These are phyloP conservation scores for Ophraella communa DNA, from an alignment of 2,888 invertebrate species.

Conservation along the genomic window DNA sequence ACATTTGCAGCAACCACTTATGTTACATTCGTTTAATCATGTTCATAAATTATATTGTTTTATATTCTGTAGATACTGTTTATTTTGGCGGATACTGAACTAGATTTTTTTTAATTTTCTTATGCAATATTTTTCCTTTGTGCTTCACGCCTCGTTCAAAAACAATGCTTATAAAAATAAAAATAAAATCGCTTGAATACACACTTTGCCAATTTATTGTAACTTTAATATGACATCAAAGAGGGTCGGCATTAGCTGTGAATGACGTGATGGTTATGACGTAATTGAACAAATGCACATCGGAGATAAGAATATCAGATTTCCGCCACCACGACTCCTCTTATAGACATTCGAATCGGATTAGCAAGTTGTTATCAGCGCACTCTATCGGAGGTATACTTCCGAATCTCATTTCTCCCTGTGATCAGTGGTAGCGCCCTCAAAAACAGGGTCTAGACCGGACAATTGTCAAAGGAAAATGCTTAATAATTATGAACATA, in stretches of 20 bases:
- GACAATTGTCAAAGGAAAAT: not conserved
- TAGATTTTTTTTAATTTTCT: too few species aligned
- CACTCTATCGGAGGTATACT: constrained; percentile 47
- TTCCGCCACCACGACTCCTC: constrained; percentile 44
- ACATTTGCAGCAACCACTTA: too few species aligned
- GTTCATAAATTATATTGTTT: too few species aligned
- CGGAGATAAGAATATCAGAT: constrained; percentile 51
- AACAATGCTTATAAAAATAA: too few species aligned
- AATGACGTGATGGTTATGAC: constrained; percentile 42
- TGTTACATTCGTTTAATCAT: too few species aligned
- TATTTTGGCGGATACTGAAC: too few species aligned
- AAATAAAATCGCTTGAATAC: not conserved
- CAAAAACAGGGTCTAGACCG: not conserved
- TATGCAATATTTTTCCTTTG: too few species aligned
- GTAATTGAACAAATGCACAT: constrained; percentile 49
- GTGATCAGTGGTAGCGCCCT: not conserved
- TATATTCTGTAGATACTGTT: too few species aligned
- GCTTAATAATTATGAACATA: not conserved
- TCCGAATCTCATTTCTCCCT: constrained; percentile 33
- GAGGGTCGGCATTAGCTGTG: constrained; percentile 25
- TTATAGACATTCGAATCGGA: constrained; percentile 45
- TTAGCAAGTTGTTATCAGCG: constrained; percentile 50
- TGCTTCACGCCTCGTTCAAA: too few species aligned
- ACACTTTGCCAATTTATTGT: not conserved
- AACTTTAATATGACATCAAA: constrained; percentile 13